phyloP scores from a whole-genome alignment of 2,113 vertebrate species.

The Stigmatopora argus region DNA sequence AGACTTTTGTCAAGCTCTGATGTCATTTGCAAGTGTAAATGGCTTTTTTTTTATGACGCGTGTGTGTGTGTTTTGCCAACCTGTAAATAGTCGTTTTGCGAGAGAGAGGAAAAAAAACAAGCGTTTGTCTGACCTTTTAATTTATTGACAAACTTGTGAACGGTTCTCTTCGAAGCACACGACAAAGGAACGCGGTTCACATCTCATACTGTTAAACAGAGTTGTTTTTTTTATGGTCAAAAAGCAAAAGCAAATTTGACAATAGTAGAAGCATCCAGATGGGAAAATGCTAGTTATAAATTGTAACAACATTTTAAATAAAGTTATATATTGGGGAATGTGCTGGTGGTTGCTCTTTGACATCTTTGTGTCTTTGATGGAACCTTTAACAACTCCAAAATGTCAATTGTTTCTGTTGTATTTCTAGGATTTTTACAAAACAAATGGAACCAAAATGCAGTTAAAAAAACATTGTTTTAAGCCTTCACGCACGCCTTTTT shows the following conservation, averaged over 20 bases:
- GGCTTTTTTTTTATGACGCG: not conserved
- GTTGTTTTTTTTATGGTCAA: conserved; percentile 66
- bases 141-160: conserved; percentile 57
- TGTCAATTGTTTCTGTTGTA: no score
- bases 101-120: conserved; percentile 1
- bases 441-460: no score
- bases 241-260: conserved; percentile 47
- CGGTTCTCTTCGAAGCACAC: not conserved
- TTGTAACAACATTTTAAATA: conserved; percentile 80
- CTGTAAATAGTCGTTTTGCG: not conserved
- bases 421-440: no score
- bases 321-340: conserved; percentile 68
- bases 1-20: not conserved
- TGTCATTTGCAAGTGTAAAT: not conserved
- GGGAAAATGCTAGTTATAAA: conserved; percentile 72
- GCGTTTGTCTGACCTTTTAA: conserved; percentile 62
- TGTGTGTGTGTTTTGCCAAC: not conserved
- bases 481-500: no score
- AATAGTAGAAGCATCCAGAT: conserved; percentile 44
- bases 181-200: conserved; percentile 46
- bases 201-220: conserved; percentile 39
- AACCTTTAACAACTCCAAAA: not conserved
- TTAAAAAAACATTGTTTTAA: no score
- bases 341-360: not conserved
- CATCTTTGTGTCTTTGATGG: not conserved